phyloP scores from a whole-genome alignment of 2,888 invertebrate genomes.

The Cylindroiulus punctatus region DNA sequence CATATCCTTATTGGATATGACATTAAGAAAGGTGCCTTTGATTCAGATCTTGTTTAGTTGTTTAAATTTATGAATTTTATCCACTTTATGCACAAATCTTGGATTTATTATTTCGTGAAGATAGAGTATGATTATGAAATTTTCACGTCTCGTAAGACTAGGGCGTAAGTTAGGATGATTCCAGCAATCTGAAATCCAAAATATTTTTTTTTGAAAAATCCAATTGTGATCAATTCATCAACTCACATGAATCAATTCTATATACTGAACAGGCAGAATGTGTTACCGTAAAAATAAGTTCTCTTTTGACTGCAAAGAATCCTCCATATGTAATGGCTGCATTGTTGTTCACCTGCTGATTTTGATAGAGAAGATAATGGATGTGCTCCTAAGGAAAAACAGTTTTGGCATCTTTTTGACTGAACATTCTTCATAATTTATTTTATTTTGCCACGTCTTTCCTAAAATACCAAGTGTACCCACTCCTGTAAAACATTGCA shows the following conservation, averaged over 20 bases:
- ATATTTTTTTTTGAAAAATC: neutral
- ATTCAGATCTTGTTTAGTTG: no score
- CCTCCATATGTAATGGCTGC: neutral
- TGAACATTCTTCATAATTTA: no score
- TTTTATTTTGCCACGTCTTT: no score
- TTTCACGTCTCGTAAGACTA: neutral
- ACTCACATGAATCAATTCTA: no score
- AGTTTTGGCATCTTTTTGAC: no score
- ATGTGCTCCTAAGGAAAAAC: neutral
- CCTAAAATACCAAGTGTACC: neutral
- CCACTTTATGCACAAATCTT: no score
- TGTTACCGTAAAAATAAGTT: neutral
- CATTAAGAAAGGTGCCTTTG: no score
- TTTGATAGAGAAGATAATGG: neutral
- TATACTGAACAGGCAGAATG: no score
- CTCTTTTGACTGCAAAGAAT: neutral
- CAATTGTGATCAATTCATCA: no score
- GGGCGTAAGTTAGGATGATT: neutral
- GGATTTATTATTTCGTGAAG: no score
- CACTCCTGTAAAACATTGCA: neutral
- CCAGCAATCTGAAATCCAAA: neutral
- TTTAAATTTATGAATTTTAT: no score
- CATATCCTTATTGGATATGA: no score
- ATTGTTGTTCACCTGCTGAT: neutral
- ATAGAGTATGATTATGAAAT: neutral